Evolutionary conservation across 2,113 vertebrate species (phyloP), one percentile per base, ranked within the genome.

Genomic region (Hyla sarda): DNA sequence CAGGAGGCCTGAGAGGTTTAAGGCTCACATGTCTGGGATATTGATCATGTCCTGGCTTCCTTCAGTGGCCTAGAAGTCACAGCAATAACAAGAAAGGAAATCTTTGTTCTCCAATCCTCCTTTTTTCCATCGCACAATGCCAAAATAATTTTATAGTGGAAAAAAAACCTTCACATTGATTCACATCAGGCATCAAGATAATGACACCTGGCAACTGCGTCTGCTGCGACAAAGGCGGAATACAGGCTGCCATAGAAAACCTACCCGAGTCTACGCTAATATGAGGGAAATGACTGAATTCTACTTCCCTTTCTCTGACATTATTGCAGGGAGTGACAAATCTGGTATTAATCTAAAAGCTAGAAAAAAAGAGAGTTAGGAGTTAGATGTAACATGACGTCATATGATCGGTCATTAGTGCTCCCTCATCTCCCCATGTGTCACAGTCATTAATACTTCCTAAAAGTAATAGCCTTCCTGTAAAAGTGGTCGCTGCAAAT

Each of bases 131-230:
- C 3, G 4, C 71, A 25, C 41, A 47, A 19, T 0, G 37, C 71
- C 34, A 73, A 47, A 73, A 73, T 73, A 73, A 73, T 47, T 2
- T 73, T 37, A 73, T 47, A 45, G 69, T 16, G 67, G 32, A 37
- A 37, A 37, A 71, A 25, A 62, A 65, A 65, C 28, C 28, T n/a
- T n/a, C 28, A 21, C 62, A 17, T 17, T 32, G 14, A 67, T 30
- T 32, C 30, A 1, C 11, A 65, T 17, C 13, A 69, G 5, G 0
- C 13, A 34, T 14, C 65, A 32, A 67, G 62, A 67, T 28, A 30
- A 14, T 13, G 60, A 30, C 65, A 69, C 30, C 28, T 17, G 54
- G 8, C 19, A 58, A 19, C 21, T 23, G 50, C 6, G 30, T 69
- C 28, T 8, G 13, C 65, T 34, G 67, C 32, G 17, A 14, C 30